Evolutionary conservation across 2,888 invertebrate genomes (phyloP).

Genomic region (Thelaira solivaga): DNA sequence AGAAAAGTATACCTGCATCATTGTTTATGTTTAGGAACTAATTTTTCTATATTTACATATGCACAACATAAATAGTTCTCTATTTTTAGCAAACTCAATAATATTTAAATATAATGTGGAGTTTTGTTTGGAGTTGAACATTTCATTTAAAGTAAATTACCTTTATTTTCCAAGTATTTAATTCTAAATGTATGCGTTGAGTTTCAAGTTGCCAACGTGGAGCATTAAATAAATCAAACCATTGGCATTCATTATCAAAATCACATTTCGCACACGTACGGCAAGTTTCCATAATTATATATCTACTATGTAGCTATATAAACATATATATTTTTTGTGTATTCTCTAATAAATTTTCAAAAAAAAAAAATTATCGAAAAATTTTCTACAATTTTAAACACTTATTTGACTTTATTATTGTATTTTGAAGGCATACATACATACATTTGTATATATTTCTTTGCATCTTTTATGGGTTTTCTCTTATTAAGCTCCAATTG

Average conservation of each 20-base stretch:
- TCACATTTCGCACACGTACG: slow-evolving; percentile 74
- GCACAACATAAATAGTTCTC: too few relatives aligned
- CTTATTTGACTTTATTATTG: background rate
- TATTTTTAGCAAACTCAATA: too few relatives aligned
- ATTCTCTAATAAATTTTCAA: background rate
- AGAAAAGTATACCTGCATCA: too few relatives aligned
- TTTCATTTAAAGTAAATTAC: slow-evolving; percentile 61
- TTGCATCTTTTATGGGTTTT: slow-evolving; percentile 34
- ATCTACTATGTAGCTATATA: too few relatives aligned
- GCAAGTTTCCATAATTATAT: slow-evolving; percentile 71
- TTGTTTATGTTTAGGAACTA: too few relatives aligned
- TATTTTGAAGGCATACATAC: background rate
- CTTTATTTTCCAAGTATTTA: slow-evolving; percentile 72
- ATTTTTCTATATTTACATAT: too few relatives aligned
- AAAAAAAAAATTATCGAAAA: background rate
- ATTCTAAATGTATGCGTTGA: slow-evolving; percentile 70
- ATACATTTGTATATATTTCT: slow-evolving; percentile 1
- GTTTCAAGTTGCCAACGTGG: slow-evolving; percentile 70
- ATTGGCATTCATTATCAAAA: slow-evolving; percentile 71
- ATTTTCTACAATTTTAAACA: background rate
- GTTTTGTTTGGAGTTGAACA: too few relatives aligned
- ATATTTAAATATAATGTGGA: too few relatives aligned
- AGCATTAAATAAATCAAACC: slow-evolving; percentile 72
- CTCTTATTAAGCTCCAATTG: slow-evolving; percentile 49
- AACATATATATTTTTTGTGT: background rate